Conservation (phyloP, 2,113 vertebrate species). For the Amazona vittata region DNA sequence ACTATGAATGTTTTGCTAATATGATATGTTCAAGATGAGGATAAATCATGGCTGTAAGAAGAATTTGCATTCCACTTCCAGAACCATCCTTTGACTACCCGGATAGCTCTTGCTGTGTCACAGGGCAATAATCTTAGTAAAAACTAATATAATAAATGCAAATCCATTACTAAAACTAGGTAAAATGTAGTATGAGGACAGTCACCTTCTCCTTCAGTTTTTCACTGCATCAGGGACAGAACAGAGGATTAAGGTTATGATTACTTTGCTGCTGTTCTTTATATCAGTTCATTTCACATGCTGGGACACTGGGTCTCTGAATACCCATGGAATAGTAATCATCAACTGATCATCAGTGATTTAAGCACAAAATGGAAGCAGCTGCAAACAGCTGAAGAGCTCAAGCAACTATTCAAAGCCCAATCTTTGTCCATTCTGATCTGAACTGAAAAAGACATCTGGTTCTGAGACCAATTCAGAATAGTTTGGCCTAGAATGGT, state of each 20-base stretch:
- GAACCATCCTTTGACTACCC: neutral
- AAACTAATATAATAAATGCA: neutral
- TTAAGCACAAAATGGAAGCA: neutral
- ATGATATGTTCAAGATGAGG: neutral
- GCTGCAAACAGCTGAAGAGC: neutral
- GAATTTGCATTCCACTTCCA: neutral
- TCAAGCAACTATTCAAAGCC: neutral
- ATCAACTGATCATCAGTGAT: neutral
- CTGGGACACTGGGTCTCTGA: neutral
- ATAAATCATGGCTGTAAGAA: neutral
- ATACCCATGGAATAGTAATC: neutral
- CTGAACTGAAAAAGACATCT: neutral
- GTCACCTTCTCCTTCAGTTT: neutral
- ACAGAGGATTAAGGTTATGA: neutral
- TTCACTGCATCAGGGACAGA: neutral
- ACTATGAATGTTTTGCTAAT: conserved; percentile 60
- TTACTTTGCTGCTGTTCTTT: neutral
- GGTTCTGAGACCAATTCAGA: neutral
- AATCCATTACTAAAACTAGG: neutral
- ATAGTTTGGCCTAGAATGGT: neutral
- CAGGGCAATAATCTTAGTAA: neutral
- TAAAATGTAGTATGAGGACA: neutral
- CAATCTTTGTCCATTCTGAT: neutral
- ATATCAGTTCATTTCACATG: neutral
- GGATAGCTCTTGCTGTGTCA: neutral